Evolutionary conservation across 2,113 vertebrate species (phyloP).

Genomic region (Petrocephalus zakoni): DNA sequence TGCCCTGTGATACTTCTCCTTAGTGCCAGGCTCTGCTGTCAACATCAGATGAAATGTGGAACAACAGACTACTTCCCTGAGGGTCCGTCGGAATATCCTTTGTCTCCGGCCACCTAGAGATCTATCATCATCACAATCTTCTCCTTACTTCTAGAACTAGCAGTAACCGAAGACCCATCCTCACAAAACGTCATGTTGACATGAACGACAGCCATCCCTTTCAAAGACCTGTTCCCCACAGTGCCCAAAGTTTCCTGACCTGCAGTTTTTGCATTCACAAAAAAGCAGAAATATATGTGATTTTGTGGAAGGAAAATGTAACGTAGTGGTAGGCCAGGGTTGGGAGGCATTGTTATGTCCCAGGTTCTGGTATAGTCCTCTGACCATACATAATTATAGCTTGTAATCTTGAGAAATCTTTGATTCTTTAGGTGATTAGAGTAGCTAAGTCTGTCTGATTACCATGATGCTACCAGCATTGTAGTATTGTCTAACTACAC

Average conservation of each 20-base stretch:
- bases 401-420: background rate
- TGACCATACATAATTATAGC: background rate
- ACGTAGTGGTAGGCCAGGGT: too few relatives aligned
- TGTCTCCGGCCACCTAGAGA: background rate
- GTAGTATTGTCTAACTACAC: background rate
- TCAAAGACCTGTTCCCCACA: background rate
- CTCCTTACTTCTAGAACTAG: background rate
- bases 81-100: background rate
- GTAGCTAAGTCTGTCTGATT: background rate
- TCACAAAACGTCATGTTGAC: background rate
- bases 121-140: background rate
- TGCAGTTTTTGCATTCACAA: background rate
- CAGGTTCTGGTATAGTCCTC: background rate
- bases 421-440: background rate
- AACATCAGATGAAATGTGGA: background rate
- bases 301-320: too few relatives aligned
- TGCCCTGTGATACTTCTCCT: background rate
- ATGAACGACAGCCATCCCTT: background rate
- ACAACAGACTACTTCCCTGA: background rate
- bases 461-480: background rate
- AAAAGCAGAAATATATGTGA: background rate
- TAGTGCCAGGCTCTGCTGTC: background rate
- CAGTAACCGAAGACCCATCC: background rate
- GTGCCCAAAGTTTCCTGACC: background rate
- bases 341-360: too few relatives aligned